phyloP scores from a whole-genome alignment of 2,888 invertebrate species.

The Brachypalpus laphriformis region DNA sequence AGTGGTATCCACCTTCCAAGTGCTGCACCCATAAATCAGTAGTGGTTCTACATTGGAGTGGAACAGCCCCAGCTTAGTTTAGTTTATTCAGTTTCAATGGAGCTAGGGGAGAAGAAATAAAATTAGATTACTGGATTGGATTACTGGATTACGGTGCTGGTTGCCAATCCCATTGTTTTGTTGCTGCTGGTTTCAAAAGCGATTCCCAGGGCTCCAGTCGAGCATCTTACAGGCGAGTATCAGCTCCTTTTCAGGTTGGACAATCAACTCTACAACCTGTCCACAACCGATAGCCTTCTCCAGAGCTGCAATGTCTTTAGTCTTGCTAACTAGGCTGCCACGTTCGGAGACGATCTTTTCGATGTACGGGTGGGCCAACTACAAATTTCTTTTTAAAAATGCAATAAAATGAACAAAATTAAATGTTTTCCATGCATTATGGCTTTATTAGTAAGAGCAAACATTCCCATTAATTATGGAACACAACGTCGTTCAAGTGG shows the following conservation, averaged over 20 bases:
- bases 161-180: constrained; percentile 98
- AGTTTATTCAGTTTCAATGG: constrained; percentile 49
- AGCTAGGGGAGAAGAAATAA: constrained; percentile 7
- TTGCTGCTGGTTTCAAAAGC: constrained; percentile 89
- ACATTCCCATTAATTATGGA: too few species aligned
- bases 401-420: too few species aligned
- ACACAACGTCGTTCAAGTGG: too few species aligned
- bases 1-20: too few species aligned
- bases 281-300: constrained; percentile 94
- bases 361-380: too few species aligned
- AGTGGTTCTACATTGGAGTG: too few species aligned
- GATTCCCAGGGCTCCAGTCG: constrained; percentile 97
- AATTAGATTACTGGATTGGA: constrained; percentile 78
- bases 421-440: too few species aligned
- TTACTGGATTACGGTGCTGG: constrained; percentile 84
- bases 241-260: constrained; percentile 97
- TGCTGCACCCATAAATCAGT: too few species aligned
- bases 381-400: too few species aligned
- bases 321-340: constrained; percentile 86
- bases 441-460: too few species aligned
- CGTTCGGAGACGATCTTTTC: constrained; percentile 91
- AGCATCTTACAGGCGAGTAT: constrained; percentile 93
- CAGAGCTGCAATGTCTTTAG: constrained; percentile 85
- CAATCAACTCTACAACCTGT: constrained; percentile 94
- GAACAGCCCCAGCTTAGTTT: too few species aligned